Evolutionary conservation across 1,140 invertebrate genomes (phyloP).

Genomic region (Augochlora pura): DNA sequence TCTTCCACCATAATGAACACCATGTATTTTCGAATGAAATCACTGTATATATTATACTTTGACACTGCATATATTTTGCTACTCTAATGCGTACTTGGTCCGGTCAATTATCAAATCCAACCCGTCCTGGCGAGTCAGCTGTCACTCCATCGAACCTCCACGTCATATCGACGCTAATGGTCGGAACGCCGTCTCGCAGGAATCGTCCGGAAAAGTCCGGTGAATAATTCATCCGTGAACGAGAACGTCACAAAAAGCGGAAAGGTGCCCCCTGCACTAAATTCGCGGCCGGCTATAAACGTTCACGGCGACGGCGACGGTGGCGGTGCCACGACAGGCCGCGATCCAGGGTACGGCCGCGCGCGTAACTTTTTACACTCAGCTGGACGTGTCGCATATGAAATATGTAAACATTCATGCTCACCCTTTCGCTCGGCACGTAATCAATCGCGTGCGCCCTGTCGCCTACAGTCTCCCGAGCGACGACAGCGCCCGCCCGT

Average conservation of each 20-base stretch:
- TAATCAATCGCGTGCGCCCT: conserved; percentile 28
- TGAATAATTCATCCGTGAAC: background rate
- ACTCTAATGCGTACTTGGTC: too few species aligned
- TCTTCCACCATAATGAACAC: too few species aligned
- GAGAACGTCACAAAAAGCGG: background rate
- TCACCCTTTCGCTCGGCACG: conserved; percentile 54
- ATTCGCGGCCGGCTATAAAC: conserved; percentile 24
- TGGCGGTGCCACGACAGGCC: too few species aligned
- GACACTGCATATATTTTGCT: too few species aligned
- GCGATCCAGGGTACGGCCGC: conserved; percentile 12
- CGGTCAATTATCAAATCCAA: too few species aligned
- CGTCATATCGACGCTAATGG: background rate
- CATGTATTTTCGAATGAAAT: background rate
- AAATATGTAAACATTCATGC: conserved; percentile 65
- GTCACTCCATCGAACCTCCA: background rate
- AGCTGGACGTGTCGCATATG: conserved; percentile 66
- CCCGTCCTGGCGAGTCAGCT: too few species aligned
- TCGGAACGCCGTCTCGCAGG: background rate
- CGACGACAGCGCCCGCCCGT: conserved; percentile 5
- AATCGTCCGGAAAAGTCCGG: too few species aligned
- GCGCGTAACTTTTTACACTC: conserved; percentile 40
- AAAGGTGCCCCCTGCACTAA: conserved; percentile 36
- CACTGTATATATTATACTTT: too few species aligned
- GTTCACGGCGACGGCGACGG: too few species aligned
- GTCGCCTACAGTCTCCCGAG: conserved; percentile 51